phyloP scores from a whole-genome alignment of 2,797 vertebrate genomes.

The Tapera naevia region DNA sequence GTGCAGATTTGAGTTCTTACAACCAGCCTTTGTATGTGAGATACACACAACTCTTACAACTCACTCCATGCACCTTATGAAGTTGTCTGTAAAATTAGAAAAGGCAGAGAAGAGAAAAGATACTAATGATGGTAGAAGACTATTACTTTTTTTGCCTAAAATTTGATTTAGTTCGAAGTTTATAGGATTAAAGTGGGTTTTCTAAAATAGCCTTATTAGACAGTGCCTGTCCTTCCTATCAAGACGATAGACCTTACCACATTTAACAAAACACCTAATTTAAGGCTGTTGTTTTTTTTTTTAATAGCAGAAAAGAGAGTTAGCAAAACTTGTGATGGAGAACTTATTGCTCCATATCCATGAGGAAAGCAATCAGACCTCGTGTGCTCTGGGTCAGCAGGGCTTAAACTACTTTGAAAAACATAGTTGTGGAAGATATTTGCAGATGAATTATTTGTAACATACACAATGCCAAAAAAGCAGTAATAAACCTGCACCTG shows the following conservation, averaged over 20 bases:
- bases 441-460: not conserved
- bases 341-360: not conserved
- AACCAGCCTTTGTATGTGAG: not conserved
- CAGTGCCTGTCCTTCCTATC: not conserved
- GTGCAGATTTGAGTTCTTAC: not conserved
- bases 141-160: not conserved
- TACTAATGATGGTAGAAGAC: not conserved
- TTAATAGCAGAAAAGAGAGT: not conserved
- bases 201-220: not conserved
- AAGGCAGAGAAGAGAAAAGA: not conserved
- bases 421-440: not conserved
- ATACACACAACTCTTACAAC: not conserved
- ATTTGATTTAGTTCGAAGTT: not conserved
- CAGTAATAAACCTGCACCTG: not conserved
- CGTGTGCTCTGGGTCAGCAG: not conserved
- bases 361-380: fast-evolving
- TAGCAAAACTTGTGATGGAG: not conserved
- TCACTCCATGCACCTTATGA: not conserved
- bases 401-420: not conserved
- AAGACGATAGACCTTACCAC: not conserved
- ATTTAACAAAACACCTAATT: not conserved
- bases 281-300: not conserved
- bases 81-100: not conserved
- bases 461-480: not conserved
- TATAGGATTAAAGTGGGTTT: not conserved